These are phyloP conservation scores for Acanthaster planci DNA, from an alignment of 35 echinoderm and acorn worm species.

Conservation along the genomic window DNA sequence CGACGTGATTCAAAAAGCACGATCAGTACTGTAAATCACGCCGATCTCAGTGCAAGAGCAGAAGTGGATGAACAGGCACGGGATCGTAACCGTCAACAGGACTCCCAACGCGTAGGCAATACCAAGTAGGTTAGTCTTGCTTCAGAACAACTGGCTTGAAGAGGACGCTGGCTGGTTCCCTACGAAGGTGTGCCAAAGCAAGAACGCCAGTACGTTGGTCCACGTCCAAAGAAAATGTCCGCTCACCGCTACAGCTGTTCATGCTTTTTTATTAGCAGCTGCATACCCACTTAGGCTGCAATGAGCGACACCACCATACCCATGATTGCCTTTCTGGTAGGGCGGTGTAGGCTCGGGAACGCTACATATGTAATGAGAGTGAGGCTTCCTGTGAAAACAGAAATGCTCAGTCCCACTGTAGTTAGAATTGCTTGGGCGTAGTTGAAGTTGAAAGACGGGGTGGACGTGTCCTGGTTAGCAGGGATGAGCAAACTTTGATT, in stretches of 20 bases:
- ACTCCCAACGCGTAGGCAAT: slow-evolving; percentile 11
- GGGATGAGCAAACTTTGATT: slow-evolving; percentile 26
- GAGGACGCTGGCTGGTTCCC: not conserved
- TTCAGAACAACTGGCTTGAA: slow-evolving; percentile 1
- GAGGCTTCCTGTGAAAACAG: slow-evolving; percentile 5
- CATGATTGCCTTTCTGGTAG: slow-evolving; percentile 48
- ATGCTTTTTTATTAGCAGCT: not conserved
- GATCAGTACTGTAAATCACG: slow-evolving; percentile 30
- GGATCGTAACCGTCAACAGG: slow-evolving; percentile 16
- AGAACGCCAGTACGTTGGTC: slow-evolving; percentile 37
- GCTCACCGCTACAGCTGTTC: slow-evolving; percentile 31
- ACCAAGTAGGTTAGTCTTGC: not conserved
- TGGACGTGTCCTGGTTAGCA: not conserved
- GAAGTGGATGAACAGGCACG: slow-evolving; percentile 19
- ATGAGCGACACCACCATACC: slow-evolving; percentile 47
- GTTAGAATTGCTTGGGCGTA: slow-evolving; percentile 31
- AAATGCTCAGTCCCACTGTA: slow-evolving; percentile 31
- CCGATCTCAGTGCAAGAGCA: not conserved
- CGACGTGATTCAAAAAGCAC: slow-evolving; percentile 42
- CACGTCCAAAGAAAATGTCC: slow-evolving; percentile 61
- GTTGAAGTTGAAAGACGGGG: not conserved
- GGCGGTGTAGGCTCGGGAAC: slow-evolving; percentile 49
- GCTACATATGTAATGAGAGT: slow-evolving; percentile 41
- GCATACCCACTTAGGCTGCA: slow-evolving; percentile 28
- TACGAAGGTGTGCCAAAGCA: slow-evolving; percentile 50